These are phyloP conservation scores for Eupithecia dodoneata DNA, from an alignment of 2,888 invertebrate genomes.

Conservation along the genomic window DNA sequence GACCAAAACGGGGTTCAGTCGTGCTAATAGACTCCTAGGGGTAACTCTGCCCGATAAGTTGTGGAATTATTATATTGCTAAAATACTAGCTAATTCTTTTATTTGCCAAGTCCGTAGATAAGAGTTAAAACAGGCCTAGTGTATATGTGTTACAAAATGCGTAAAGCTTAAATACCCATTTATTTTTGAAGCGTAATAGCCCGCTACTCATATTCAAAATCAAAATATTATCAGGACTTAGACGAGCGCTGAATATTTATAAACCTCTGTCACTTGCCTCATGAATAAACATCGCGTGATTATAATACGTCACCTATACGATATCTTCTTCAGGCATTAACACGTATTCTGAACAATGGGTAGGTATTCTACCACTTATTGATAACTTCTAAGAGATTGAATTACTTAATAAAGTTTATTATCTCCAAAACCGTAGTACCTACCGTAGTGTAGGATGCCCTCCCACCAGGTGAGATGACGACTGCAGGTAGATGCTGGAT, in stretches of 20 bases:
- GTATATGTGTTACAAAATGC: no score
- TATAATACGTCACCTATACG: conserved; percentile 30
- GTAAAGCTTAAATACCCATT: neutral
- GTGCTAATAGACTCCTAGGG: no score
- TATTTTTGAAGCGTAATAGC: neutral
- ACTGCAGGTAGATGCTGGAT: no score
- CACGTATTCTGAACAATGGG: neutral
- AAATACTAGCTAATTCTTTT: no score
- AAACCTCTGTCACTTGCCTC: conserved; percentile 58
- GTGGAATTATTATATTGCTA: no score
- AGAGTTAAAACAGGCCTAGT: no score
- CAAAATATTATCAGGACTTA: conserved; percentile 58
- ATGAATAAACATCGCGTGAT: conserved; percentile 61
- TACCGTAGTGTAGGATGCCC: no score
- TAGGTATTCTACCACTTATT: neutral
- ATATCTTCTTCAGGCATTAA: conserved; percentile 31
- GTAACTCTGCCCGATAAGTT: no score
- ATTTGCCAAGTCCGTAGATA: no score
- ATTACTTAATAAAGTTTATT: neutral
- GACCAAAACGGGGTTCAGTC: no score
- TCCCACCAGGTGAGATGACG: no score
- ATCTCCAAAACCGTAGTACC: no score
- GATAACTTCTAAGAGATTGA: neutral
- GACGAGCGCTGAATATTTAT: conserved; percentile 66
- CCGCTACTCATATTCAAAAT: conserved; percentile 38